These are phyloP conservation scores for Pilophorus perplexus DNA, from an alignment of 2,888 invertebrate genomes.

Conservation along the genomic window DNA sequence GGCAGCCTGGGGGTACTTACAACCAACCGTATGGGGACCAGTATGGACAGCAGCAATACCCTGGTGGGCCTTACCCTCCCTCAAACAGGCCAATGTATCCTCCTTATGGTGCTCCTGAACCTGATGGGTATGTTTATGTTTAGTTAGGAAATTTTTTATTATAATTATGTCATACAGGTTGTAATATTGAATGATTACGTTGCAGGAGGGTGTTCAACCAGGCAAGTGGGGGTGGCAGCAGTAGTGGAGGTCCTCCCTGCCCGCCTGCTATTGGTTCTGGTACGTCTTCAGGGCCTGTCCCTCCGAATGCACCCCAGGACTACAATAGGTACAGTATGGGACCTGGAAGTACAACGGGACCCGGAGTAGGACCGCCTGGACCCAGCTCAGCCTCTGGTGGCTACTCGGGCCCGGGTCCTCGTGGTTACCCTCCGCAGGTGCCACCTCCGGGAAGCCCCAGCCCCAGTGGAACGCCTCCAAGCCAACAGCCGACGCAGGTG, in stretches of 20 bases:
- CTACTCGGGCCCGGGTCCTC: constrained; percentile 50
- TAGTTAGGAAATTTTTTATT: too few species aligned
- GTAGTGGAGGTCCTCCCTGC: constrained; percentile 43
- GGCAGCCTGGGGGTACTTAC: constrained; percentile 51
- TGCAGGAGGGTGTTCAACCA: constrained; percentile 51
- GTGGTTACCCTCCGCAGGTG: constrained; percentile 40
- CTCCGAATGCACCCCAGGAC: constrained; percentile 45
- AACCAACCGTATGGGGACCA: constrained; percentile 56
- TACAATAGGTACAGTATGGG: constrained; percentile 41
- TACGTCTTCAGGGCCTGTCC: constrained; percentile 47
- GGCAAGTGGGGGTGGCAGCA: constrained; percentile 42
- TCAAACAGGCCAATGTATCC: constrained; percentile 53
- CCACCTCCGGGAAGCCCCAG: constrained; percentile 39
- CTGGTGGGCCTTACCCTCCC: constrained; percentile 48
- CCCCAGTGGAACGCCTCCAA: constrained; percentile 38
- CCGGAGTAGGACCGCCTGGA: constrained; percentile 49
- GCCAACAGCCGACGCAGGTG: constrained; percentile 23
- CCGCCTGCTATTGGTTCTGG: constrained; percentile 46
- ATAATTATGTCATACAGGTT: too few species aligned
- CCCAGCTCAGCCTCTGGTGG: constrained; percentile 8
- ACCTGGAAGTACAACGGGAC: constrained; percentile 43
- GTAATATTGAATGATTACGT: too few species aligned
- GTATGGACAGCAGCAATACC: constrained; percentile 57
- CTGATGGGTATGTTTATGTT: constrained; percentile 47
- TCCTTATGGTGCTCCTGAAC: constrained; percentile 51